Percentiles rank a stretch among this genome's conserved stretches.
Evolutionary conservation across 2,113 vertebrate genomes (phyloP).

Genomic region (Antigone vipio): DNA sequence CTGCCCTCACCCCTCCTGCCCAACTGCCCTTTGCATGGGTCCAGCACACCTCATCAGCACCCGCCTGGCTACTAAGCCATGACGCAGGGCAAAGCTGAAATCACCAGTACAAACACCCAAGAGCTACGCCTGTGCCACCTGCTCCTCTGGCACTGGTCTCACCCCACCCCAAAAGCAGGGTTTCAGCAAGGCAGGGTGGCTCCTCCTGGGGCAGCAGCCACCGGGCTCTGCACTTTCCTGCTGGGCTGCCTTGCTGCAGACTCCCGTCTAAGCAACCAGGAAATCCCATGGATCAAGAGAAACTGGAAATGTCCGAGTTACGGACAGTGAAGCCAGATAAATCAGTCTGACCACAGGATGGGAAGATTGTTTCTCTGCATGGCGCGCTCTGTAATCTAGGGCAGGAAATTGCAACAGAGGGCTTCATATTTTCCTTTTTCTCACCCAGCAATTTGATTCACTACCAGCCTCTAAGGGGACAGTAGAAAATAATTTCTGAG

Average conservation of each 20-base stretch:
- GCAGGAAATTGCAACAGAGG: conserved; percentile 51
- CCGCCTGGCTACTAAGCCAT: rapidly evolving
- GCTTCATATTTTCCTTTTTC: background rate
- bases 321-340: rapidly evolving
- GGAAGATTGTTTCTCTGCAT: background rate
- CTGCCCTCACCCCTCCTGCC: background rate
- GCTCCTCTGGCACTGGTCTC: background rate
- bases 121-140: background rate
- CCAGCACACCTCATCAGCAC: background rate
- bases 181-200: background rate
- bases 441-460: background rate
- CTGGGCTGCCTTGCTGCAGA: background rate
- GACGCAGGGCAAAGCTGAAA: background rate
- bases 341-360: rapidly evolving
- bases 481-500: background rate
- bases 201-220: background rate
- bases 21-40: rapidly evolving
- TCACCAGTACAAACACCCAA: background rate
- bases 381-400: background rate
- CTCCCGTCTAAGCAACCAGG: rapidly evolving
- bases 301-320: rapidly evolving
- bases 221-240: background rate
- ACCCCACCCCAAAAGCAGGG: background rate
- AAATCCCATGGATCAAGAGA: background rate
- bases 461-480: background rate